These are phyloP conservation scores for Hydra vulgaris DNA, from an alignment of 30 jellyfish, hydroid and myxozoan genomes.

Conservation along the genomic window DNA sequence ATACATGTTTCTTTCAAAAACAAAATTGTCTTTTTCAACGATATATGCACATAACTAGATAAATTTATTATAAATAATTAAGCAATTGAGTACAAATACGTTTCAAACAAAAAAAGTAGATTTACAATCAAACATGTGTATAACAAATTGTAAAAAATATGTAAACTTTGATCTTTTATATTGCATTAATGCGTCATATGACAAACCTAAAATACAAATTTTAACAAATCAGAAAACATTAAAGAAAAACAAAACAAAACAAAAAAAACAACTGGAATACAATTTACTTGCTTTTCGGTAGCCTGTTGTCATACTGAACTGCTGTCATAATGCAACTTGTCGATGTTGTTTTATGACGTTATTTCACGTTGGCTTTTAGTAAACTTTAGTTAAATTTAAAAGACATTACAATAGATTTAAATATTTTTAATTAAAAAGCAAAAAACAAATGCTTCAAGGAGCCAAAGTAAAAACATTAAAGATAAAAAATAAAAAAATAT, in stretches of 20 bases:
- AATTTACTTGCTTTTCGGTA: background rate
- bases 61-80: too few species aligned
- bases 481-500: too few species aligned
- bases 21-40: background rate
- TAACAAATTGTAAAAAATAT: background rate
- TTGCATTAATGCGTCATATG: background rate
- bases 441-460: background rate
- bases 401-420: background rate
- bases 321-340: background rate
- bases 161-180: background rate
- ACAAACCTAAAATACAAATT: background rate
- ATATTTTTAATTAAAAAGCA: too few species aligned
- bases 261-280: background rate
- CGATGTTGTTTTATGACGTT: background rate
- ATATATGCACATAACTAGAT: background rate
- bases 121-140: background rate
- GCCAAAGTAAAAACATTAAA: background rate
- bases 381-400: background rate
- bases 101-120: background rate
- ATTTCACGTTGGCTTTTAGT: background rate
- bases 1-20: background rate
- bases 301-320: background rate
- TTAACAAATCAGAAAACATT: background rate
- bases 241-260: too few species aligned
- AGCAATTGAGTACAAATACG: background rate